Evolutionary conservation across 2,797 vertebrate species (phyloP), one percentile per base, ranked within the genome.

Genomic region (Thamnophis elegans): DNA sequence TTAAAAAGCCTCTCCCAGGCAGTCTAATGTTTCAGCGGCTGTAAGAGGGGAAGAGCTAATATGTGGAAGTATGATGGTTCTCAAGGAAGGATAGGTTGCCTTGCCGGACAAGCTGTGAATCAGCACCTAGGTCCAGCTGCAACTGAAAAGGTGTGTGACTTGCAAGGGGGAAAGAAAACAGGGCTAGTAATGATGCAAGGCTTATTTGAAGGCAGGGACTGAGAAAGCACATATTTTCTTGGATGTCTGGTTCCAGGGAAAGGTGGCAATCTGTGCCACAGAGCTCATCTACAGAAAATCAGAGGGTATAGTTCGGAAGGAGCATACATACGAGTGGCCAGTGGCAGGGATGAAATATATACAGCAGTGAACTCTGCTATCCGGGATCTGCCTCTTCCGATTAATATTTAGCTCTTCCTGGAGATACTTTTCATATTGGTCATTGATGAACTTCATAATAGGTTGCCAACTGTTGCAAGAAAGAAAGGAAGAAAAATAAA

Each of bases 281-380:
- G 20, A 82, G 20, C 20, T 73, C 4, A 1, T 22, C 54, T n/a
- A 32, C 58, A 36, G 26, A 13, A 36, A 86, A 9, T 5, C 13
- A 14, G 32, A 47, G 22, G 51, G 4, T 25, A 9, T 51, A 68
- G 20, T 87, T 1, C 1, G 53, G 28, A 65, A 82, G 58, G 36
- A 1, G 92, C 89, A 89, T 94, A 97, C 98, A n/a, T 96, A 99
- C 99, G 99, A 98, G 97, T 99, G 99, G 95, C 99, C 99, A 0
- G 99, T 99, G 94, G 99, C 98, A 0, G 99, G 99, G 94, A 99
- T 99, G 97, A 99, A 99, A 97, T 99, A 99, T 96, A 99, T 99
- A 97, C 99, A 99, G 97, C 99, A 99, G 97, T 99, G 99, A 51
- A 99, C 99, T 10, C 99, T 97, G 0, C 98, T 99, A 97, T 99